A percentile compares a stretch with the other conserved stretches of the same genome.
These are phyloP conservation scores for Delia radicum DNA, from an alignment of 1,140 invertebrate genomes.

Conservation along the genomic window DNA sequence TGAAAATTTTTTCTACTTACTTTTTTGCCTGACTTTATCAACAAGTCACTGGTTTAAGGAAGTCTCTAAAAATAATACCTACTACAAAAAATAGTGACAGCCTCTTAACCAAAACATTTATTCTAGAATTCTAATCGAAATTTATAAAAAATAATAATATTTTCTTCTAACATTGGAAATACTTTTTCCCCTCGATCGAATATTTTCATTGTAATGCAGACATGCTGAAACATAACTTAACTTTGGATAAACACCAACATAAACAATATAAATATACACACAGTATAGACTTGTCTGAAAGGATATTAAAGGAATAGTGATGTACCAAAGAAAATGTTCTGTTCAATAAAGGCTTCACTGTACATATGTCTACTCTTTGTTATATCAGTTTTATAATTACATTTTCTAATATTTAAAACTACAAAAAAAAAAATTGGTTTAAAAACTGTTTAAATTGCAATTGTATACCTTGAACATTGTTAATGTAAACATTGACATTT, in stretches of 20 bases:
- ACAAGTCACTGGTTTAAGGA: no score
- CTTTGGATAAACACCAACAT: background rate
- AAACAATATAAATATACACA: background rate
- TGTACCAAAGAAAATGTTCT: background rate
- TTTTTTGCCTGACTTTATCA: no score
- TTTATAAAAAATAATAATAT: no score
- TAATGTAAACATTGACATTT: background rate
- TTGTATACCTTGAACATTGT: background rate
- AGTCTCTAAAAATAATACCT: no score
- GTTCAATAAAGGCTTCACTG: background rate
- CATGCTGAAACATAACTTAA: background rate
- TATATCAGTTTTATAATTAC: background rate
- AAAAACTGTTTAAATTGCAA: constrained; percentile 1
- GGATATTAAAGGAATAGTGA: background rate
- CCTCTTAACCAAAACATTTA: no score
- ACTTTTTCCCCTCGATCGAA: background rate
- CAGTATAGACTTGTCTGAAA: background rate
- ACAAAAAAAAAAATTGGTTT: background rate
- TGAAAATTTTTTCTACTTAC: no score
- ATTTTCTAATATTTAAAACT: background rate
- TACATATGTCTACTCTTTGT: background rate
- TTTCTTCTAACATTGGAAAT: no score
- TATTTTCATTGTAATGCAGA: background rate
- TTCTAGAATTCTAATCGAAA: no score
- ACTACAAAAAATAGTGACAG: no score